Evolutionary conservation across 2,888 invertebrate genomes (phyloP).

Genomic region (Herminia tarsipennalis): DNA sequence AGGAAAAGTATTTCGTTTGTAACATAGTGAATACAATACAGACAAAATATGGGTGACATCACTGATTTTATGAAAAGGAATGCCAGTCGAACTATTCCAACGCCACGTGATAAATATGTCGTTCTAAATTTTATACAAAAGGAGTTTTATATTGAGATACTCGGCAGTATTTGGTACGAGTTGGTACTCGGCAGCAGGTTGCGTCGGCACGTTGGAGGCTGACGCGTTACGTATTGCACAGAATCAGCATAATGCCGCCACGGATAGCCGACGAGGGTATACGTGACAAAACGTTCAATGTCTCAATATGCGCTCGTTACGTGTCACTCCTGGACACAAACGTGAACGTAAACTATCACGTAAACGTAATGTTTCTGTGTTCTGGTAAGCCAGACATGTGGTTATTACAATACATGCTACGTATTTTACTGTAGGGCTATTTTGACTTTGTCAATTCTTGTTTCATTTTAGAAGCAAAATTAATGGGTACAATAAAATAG

Average conservation of each 20-base stretch:
- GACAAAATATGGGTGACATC: too few relatives aligned
- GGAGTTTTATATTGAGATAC: too few relatives aligned
- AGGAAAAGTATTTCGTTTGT: too few relatives aligned
- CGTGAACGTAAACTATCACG: constrained; percentile 8
- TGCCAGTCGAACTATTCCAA: too few relatives aligned
- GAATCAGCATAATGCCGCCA: constrained; percentile 70
- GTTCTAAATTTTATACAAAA: constrained; percentile 8
- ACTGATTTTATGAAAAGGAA: too few relatives aligned
- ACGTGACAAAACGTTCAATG: constrained; percentile 66
- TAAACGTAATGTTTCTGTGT: background rate
- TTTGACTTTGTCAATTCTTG: too few relatives aligned
- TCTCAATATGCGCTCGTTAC: constrained; percentile 62
- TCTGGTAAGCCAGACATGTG: background rate
- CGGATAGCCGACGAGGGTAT: constrained; percentile 59
- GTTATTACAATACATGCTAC: too few relatives aligned
- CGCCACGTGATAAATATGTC: too few relatives aligned
- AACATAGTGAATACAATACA: too few relatives aligned
- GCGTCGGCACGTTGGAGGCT: constrained; percentile 11
- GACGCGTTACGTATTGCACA: constrained; percentile 51
- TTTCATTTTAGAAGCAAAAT: too few relatives aligned
- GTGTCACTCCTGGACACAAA: constrained; percentile 26
- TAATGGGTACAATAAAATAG: too few relatives aligned
- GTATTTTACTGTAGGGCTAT: too few relatives aligned
- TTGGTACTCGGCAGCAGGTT: background rate
- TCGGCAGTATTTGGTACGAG: background rate